Base-by-base conservation (phyloP, 2,888 invertebrate species). In the Drosophila sordidula region DNA sequence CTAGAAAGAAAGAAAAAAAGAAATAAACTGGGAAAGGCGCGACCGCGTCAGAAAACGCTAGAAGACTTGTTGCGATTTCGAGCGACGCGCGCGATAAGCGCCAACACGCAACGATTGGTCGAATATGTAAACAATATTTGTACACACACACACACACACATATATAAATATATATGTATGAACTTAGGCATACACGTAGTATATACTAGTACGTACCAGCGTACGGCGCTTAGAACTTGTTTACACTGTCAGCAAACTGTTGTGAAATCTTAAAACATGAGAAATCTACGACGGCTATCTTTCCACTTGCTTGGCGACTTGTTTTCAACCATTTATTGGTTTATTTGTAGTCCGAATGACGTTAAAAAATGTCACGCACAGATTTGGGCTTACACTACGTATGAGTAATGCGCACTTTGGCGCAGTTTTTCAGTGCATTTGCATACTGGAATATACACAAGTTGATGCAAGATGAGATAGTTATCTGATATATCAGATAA, bases 171-270 rank as follows among this genome's bases (percentile, higher is more conserved):
- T 14, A 70, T 34, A 68, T n/a, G 41, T 47, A 16, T 1, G 22
- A 11, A 12, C 6, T 18, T 6, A 3, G 2, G 11, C 11, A 14
- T 26, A 51, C 32, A 44, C 36, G 41, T 22, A 42, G 14, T 34
- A 56, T 51, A 71, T 73, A 81, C 74, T 57, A 63, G 85, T 57
- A 46, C 22, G 26, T 42, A 68, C 61, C 75, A 72, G 81, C 44
- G 54, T 50, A 59, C 63, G 81, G 81, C 85, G 82, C 82, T 75
- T 75, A 70, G 52, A 84, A 70, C 87, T 65, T 62, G 82, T 80
- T 82, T 78, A 68, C 41, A 45, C 49, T 61, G 50, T 42, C 56
- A 67, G 36, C 55, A 44, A 26, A 38, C 34, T 39, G 38, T 63
- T 42, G 56, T 34, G 63, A 75, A 57, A 69, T 62, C 42, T 18